Evolutionary conservation across 2,797 vertebrate genomes (phyloP).

Genomic region (Malacoraja senta): DNA sequence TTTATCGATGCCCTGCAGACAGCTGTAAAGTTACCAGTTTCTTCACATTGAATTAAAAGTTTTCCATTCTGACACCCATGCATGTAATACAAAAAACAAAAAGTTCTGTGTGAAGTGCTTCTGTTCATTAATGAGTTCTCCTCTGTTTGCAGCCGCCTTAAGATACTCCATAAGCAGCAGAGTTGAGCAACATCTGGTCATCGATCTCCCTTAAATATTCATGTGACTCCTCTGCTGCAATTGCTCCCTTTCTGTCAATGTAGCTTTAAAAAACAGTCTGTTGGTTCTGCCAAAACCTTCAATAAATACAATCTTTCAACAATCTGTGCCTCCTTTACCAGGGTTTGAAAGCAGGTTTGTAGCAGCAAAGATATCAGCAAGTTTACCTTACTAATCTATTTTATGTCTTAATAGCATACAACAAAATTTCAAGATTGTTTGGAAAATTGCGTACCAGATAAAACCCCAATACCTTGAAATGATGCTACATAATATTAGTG

Average conservation of each 20-base stretch:
- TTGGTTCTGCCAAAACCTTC: neutral
- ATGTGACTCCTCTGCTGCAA: conserved; percentile 19
- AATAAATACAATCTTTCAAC: conserved; percentile 6
- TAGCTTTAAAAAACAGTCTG: neutral
- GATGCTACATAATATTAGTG: neutral
- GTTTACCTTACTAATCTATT: neutral
- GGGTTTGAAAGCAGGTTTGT: neutral
- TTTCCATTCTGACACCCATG: neutral
- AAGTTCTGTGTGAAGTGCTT: neutral
- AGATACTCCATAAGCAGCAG: neutral
- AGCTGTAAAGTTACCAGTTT: neutral
- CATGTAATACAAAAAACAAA: too few species aligned
- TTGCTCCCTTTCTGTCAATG: conserved; percentile 7
- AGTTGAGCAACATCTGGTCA: conserved; percentile 11
- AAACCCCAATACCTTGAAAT: neutral
- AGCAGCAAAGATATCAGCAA: neutral
- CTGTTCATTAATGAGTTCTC: neutral
- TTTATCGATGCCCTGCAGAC: neutral
- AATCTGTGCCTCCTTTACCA: neutral
- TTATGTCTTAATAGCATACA: neutral
- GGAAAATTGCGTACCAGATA: neutral
- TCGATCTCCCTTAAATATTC: neutral
- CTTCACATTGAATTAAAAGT: neutral
- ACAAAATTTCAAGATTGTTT: neutral
- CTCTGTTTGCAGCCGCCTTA: conserved; percentile 18